Evolutionary conservation across 2,888 invertebrate genomes (phyloP).

Genomic region (Bursaphelenchus okinawaensis): DNA sequence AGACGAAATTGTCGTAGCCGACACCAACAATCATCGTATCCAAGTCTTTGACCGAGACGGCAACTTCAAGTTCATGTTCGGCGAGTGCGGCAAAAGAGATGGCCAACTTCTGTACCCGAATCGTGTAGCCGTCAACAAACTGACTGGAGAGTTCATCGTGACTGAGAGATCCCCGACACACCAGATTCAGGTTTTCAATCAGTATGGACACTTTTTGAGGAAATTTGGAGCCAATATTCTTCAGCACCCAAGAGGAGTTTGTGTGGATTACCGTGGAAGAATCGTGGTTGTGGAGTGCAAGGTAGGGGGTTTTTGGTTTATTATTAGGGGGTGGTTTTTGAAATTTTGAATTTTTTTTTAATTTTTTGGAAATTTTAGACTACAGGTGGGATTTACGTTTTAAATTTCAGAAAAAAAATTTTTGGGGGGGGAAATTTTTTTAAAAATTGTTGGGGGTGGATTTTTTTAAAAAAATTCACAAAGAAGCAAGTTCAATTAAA

Average conservation of each 20-base stretch:
- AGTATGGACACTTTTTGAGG: constrained; percentile 95
- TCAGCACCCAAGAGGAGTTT: constrained; percentile 94
- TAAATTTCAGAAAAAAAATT: too few relatives aligned
- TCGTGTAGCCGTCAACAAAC: constrained; percentile 85
- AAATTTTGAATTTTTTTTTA: too few relatives aligned
- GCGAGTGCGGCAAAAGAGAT: constrained; percentile 90
- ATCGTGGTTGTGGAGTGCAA: constrained; percentile 96
- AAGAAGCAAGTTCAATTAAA: too few relatives aligned
- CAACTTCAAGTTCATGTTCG: constrained; percentile 96
- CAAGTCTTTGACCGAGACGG: constrained; percentile 94
- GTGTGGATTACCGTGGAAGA: constrained; percentile 93
- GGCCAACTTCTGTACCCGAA: constrained; percentile 96
- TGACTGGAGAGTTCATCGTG: constrained; percentile 93
- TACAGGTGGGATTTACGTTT: too few relatives aligned
- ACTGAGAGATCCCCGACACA: constrained; percentile 91
- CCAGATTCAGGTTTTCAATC: constrained; percentile 97
- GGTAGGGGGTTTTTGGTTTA: constrained; percentile 24
- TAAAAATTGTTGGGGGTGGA: too few relatives aligned
- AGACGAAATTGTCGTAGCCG: constrained; percentile 88
- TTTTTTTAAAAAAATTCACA: too few relatives aligned
- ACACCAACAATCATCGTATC: constrained; percentile 97
- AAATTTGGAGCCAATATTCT: constrained; percentile 98
- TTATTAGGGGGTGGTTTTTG: too few relatives aligned
- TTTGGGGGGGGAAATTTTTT: too few relatives aligned
- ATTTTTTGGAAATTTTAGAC: too few relatives aligned